Base-by-base conservation (phyloP, 2,888 invertebrate genomes). In the Mesoligia furuncula region DNA sequence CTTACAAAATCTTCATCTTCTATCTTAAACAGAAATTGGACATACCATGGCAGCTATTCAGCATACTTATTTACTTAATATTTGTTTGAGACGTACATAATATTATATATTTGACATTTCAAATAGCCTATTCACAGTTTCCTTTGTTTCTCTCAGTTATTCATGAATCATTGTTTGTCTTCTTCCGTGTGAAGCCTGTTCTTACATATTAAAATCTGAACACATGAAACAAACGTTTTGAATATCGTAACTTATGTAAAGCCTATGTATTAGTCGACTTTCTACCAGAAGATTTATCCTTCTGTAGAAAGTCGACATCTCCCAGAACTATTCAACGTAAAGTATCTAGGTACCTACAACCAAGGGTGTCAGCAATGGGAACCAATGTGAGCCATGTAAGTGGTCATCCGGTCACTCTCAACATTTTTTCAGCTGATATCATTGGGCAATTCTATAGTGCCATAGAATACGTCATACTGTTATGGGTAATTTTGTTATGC, bases 141-240 rank as follows among this genome's bases (percentile, higher is more conserved):
- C 82, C 64, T 86, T 83, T 82, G 76, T 81, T 71, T 61, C 72
- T 75, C 64, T 64, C 15, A 61, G 71, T 80, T 79, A 85, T 84
- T 76, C 77, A 85, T 84, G 87, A 83, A 66, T 88, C 82, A 87
- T 87, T 88, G 77, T 86, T 76, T 81, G 74, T 68, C 59, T 59
- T 62, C 31, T 80, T 80, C 67, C 76, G 72, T 77, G 77, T 74
- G 71, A 71, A 77, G 70, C 54, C 51, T 76, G 78, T 81, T 45
- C 76, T 74, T 70, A 70, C 77, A 24, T 39, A 51, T 42, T 64
- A 62, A 54, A 73, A 64, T 79, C 45, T 69, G 27, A 51, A 75
- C 51, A 59, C 24, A 59, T 59, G 36, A 51, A 66, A 80, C 42
- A 51, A 62, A 39, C 20, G 15, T 65, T 75, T n/a, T 36, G 54